A percentile compares a stretch with the other conserved stretches of the same genome.
phyloP scores from a whole-genome alignment of 2,888 invertebrate species.

The Ophonus ardosiacus region DNA sequence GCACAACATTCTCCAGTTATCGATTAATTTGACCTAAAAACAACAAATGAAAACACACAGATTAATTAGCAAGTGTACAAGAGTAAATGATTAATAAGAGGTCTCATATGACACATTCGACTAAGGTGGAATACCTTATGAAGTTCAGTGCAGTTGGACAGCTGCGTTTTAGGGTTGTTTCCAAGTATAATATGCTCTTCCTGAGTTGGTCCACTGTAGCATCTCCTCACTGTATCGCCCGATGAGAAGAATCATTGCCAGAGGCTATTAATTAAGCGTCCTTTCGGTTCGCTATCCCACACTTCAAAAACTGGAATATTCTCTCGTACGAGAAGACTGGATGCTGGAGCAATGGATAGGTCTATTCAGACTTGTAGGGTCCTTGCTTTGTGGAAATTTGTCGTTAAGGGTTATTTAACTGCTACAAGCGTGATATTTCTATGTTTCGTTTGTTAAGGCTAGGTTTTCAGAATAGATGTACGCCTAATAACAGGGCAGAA shows the following conservation, averaged over 20 bases:
- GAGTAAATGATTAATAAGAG: constrained; percentile 67
- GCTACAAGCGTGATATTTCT: constrained; percentile 2
- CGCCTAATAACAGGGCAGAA: no score
- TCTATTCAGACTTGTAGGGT: constrained; percentile 12
- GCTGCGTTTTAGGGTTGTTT: not conserved
- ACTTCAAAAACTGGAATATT: constrained; percentile 29
- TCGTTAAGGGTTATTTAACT: constrained; percentile 11
- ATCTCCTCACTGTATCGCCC: constrained; percentile 60
- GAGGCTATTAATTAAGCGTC: constrained; percentile 65
- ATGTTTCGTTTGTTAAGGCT: no score
- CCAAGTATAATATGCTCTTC: not conserved
- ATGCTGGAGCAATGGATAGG: constrained; percentile 2
- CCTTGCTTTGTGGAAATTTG: constrained; percentile 16
- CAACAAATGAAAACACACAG: constrained; percentile 64
- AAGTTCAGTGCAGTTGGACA: constrained; percentile 48
- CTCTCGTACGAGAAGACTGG: not conserved
- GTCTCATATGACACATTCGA: constrained; percentile 66
- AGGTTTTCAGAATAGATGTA: no score
- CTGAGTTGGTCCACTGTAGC: constrained; percentile 58
- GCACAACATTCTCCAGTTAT: constrained; percentile 11
- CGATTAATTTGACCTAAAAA: constrained; percentile 14
- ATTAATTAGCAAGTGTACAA: constrained; percentile 47
- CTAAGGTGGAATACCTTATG: constrained; percentile 51
- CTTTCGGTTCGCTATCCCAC: constrained; percentile 13
- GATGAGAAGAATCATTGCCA: constrained; percentile 64